Evolutionary conservation across 2,113 vertebrate genomes (phyloP).

Genomic region (Xenus cinereus): DNA sequence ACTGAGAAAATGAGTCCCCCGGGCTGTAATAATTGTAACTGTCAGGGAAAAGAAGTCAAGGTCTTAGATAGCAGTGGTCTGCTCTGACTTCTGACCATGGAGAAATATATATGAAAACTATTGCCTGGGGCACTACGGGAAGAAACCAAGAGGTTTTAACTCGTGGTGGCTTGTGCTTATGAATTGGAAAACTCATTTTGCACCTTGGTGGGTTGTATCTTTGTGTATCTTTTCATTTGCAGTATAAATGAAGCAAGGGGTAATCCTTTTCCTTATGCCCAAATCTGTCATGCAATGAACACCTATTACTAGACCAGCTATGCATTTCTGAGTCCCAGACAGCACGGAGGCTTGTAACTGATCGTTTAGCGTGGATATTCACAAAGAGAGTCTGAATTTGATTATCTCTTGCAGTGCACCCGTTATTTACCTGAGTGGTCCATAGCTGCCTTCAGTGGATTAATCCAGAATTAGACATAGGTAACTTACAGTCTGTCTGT

Average conservation of each 20-base stretch:
- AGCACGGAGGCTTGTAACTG: neutral
- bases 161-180: slow-evolving; percentile 3
- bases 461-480: neutral
- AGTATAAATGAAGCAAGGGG: neutral
- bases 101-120: slow-evolving; percentile 69
- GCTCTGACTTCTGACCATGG: slow-evolving; percentile 68
- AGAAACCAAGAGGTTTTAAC: slow-evolving; percentile 56
- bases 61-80: slow-evolving; percentile 66
- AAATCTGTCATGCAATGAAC: neutral
- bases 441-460: neutral
- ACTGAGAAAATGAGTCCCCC: slow-evolving; percentile 75
- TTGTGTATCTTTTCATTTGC: slow-evolving; percentile 14
- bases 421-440: neutral
- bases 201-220: slow-evolving; percentile 49
- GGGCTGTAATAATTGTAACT: slow-evolving; percentile 75
- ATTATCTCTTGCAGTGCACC: neutral
- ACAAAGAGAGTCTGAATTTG: neutral
- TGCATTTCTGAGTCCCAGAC: neutral
- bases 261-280: neutral
- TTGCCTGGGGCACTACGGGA: slow-evolving; percentile 13
- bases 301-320: neutral
- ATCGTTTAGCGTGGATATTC: neutral
- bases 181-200: slow-evolving; percentile 23
- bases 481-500: neutral
- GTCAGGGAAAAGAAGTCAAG: slow-evolving; percentile 75